phyloP scores from a whole-genome alignment of 2,888 invertebrate genomes.

The Caenorhabditis japonica region DNA sequence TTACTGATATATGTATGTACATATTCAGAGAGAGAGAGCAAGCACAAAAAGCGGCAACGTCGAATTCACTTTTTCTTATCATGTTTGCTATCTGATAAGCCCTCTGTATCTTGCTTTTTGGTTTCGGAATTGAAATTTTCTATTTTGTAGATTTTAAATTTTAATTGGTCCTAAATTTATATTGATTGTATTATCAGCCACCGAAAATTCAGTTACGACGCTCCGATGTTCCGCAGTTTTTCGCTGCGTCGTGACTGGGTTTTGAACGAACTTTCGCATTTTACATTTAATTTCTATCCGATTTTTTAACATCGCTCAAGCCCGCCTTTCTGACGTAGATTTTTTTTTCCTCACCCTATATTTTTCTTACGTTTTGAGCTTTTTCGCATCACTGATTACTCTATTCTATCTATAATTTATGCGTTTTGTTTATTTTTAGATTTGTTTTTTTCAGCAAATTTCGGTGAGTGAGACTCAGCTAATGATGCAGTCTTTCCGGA shows the following conservation, averaged over 20 bases:
- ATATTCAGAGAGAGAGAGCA: no score
- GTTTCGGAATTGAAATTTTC: conserved; percentile 20
- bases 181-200: no score
- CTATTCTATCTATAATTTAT: conserved; percentile 2
- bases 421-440: neutral
- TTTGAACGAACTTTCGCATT: neutral
- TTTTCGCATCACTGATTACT: neutral
- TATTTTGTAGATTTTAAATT: no score
- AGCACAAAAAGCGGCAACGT: no score
- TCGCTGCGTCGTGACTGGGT: no score
- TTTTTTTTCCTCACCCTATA: neutral
- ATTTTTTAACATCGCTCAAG: no score
- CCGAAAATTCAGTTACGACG: no score
- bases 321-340: no score
- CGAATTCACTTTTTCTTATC: conserved; percentile 29
- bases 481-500: conserved; percentile 75
- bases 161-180: no score
- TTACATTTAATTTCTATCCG: neutral
- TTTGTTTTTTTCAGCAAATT: conserved; percentile 2
- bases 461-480: conserved; percentile 18
- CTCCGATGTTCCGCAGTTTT: no score
- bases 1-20: no score
- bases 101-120: conserved; percentile 10
- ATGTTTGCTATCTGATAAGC: conserved; percentile 47
- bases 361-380: no score